Conservation (phyloP, 2,797 vertebrate species). For the Etheostoma perlongum region DNA sequence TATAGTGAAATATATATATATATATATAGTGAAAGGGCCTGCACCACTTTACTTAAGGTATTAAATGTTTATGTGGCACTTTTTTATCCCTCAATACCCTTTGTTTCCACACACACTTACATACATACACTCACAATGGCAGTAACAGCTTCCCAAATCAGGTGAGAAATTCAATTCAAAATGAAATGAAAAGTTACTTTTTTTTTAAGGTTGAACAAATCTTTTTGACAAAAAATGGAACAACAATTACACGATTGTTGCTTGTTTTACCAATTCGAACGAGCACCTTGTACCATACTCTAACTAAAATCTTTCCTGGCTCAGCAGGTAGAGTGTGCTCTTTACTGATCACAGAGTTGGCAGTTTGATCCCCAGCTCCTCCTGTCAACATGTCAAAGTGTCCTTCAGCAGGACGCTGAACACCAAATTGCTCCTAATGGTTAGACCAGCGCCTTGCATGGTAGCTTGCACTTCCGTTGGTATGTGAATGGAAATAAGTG, state of each 20-base stretch:
- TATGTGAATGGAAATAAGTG: background rate
- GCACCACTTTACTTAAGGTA: slow-evolving; percentile 78
- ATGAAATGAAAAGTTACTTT: slow-evolving; percentile 4
- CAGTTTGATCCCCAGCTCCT: background rate
- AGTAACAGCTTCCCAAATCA: slow-evolving; percentile 30
- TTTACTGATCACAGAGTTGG: background rate
- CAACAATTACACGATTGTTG: background rate
- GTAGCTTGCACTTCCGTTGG: background rate
- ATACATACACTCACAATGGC: slow-evolving; percentile 25
- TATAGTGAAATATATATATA: too few species aligned
- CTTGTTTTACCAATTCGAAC: background rate
- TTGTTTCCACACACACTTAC: slow-evolving; percentile 19
- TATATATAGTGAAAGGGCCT: slow-evolving; percentile 73
- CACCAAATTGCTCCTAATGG: slow-evolving; percentile 6
- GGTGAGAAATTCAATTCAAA: slow-evolving; percentile 32
- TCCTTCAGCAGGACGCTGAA: slow-evolving; percentile 13
- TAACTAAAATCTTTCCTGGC: background rate
- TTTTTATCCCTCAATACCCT: slow-evolving; percentile 69
- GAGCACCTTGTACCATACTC: background rate
- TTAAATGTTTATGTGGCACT: slow-evolving; percentile 84
- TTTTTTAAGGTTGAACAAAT: slow-evolving; percentile 24
- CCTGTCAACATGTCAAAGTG: slow-evolving; percentile 3
- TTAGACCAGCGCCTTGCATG: background rate
- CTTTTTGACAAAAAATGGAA: slow-evolving; percentile 4
- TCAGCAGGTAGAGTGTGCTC: slow-evolving; percentile 12